Evolutionary conservation across 2,888 invertebrate genomes (phyloP).

Genomic region (Antheraea assamensis): DNA sequence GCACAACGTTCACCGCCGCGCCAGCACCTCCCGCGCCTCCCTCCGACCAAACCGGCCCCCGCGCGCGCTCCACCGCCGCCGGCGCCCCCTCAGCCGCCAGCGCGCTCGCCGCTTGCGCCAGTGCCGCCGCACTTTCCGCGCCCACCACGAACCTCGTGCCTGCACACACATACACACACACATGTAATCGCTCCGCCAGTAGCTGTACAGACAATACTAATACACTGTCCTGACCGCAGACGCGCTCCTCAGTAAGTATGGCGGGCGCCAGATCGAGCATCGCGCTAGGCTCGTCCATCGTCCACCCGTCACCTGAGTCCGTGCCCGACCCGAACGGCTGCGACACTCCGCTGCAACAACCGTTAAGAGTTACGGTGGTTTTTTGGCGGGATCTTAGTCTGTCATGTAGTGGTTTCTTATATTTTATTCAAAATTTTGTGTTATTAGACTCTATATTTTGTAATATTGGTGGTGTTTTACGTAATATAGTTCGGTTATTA

Average conservation of each 20-base stretch:
- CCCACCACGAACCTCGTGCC: slow-evolving; percentile 69
- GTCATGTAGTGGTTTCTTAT: too few relatives aligned
- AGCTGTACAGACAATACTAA: too few relatives aligned
- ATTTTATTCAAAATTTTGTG: too few relatives aligned
- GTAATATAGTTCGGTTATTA: too few relatives aligned
- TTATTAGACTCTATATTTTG: too few relatives aligned
- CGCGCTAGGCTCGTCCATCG: slow-evolving; percentile 47
- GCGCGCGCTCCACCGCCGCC: slow-evolving; percentile 31
- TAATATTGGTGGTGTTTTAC: too few relatives aligned
- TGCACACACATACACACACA: slow-evolving; percentile 27
- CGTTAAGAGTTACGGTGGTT: too few relatives aligned
- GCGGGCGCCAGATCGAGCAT: slow-evolving; percentile 69
- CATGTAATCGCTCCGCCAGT: too few relatives aligned
- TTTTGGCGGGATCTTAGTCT: too few relatives aligned
- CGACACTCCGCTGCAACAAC: slow-evolving; percentile 54
- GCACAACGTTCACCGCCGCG: slow-evolving; percentile 85
- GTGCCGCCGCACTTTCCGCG: slow-evolving; percentile 47
- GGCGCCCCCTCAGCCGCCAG: slow-evolving; percentile 35
- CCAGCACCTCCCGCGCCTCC: slow-evolving; percentile 41
- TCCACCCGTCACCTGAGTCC: slow-evolving; percentile 45
- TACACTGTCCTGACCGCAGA: slow-evolving; percentile 57
- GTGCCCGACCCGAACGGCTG: slow-evolving; percentile 56
- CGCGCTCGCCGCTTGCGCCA: slow-evolving; percentile 32
- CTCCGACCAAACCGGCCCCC: slow-evolving; percentile 32
- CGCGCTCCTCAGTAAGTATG: slow-evolving; percentile 53